A percentile compares a stretch with the other conserved stretches of the same genome.
Conservation (phyloP, 2,888 invertebrate species). For the Hydropsyche betteni region DNA sequence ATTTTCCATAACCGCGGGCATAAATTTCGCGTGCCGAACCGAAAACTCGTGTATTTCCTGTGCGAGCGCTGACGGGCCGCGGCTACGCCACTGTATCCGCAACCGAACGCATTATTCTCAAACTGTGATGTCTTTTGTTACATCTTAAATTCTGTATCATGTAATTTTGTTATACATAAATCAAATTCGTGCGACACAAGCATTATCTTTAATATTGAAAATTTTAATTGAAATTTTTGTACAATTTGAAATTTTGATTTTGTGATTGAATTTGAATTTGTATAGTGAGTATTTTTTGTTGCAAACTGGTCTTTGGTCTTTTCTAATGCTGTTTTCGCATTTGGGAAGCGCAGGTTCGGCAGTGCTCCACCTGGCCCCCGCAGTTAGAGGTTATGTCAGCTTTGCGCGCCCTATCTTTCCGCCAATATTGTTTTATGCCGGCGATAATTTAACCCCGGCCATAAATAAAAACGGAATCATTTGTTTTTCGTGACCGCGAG, state of each 20-base stretch:
- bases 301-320: no score
- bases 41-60: conserved; percentile 47
- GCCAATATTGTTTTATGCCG: conserved; percentile 50
- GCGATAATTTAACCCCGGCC: conserved; percentile 46
- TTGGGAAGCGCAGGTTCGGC: neutral
- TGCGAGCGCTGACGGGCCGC: conserved; percentile 20
- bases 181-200: no score
- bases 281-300: no score
- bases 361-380: conserved; percentile 42
- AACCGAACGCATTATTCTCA: neutral
- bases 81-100: conserved; percentile 10
- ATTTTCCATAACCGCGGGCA: conserved; percentile 51
- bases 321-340: no score
- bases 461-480: conserved; percentile 43
- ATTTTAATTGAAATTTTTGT: no score
- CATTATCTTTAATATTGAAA: no score
- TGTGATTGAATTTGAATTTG: no score
- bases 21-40: conserved; percentile 50
- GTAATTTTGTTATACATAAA: no score
- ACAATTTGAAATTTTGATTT: no score
- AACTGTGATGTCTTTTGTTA: neutral
- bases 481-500: conserved; percentile 28
- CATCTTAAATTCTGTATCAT: no score
- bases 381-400: conserved; percentile 50
- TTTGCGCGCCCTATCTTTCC: conserved; percentile 45